Conservation (phyloP, 1,140 invertebrate genomes). For the Littorina saxatilis region DNA sequence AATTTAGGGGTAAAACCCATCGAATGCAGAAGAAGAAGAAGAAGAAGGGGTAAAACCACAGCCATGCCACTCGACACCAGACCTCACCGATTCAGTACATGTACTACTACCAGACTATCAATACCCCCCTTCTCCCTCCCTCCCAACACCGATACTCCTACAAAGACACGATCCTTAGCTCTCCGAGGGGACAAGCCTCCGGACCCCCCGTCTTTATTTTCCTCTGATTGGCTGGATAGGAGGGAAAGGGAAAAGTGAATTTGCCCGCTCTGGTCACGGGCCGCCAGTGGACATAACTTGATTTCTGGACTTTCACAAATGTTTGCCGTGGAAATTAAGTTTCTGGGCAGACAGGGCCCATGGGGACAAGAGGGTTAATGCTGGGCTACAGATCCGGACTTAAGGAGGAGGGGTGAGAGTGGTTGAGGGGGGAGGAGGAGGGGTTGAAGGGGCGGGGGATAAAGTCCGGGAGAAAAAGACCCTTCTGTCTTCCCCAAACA, state of each 20-base stretch:
- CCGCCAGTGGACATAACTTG: conserved; percentile 17
- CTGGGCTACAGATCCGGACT: background rate
- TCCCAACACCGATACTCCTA: background rate
- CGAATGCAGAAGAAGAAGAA: no score
- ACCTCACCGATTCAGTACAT: no score
- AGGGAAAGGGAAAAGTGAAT: conserved; percentile 31
- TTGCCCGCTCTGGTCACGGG: conserved; percentile 30
- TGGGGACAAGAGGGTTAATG: conserved; percentile 1
- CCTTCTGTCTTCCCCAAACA: no score
- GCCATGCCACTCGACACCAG: background rate
- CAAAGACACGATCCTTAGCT: background rate
- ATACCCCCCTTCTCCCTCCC: background rate
- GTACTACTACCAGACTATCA: background rate
- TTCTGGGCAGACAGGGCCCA: conserved; percentile 25
- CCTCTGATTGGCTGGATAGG: conserved; percentile 30
- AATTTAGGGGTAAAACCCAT: no score
- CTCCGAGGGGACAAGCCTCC: background rate
- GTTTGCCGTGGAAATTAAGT: conserved; percentile 34
- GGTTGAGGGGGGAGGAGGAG: no score
- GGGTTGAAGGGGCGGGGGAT: no score
- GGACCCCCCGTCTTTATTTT: conserved; percentile 19
- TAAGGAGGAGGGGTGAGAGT: no score
- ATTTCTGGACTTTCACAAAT: conserved; percentile 26
- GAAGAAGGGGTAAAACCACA: no score
- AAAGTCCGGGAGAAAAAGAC: no score